Base-by-base conservation (phyloP, 1,140 invertebrate species). In the Trachymyrmex septentrionalis region DNA sequence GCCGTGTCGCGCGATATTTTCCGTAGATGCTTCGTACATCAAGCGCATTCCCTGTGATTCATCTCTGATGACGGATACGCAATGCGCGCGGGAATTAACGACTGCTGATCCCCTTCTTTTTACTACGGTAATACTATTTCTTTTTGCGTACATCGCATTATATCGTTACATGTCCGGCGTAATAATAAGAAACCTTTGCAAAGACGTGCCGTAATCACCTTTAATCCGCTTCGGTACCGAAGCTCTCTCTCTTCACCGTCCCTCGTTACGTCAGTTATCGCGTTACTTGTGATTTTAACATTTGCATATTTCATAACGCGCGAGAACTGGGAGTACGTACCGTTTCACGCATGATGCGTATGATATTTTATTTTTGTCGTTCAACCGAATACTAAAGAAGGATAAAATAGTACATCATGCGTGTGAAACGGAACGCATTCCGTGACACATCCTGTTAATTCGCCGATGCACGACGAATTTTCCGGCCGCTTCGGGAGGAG, bases 251-350 rank as follows among this genome's bases (percentile, higher is more conserved):
- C 24, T 4, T 55, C n/a, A 10, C 21, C 24, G 4, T 19, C 16
- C 24, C 10, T 30, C 24, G 24, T 78, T 78, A 78, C 73, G 53
- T 76, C 71, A 73, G 50, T 30, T 21, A 55, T 73, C 71, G 48
- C 71, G 4, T 73, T 55, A 57, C n/a, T 63, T 34, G 75, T 38
- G 24, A 12, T 77, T 77, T 21, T 27, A 19, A 19, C 30, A 64
- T 64, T 78, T 55, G 14, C 63, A 69, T 69, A 80, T 69, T 69
- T 81, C 7, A 2, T 34, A 30, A 27, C 19, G 77, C n/a, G 75
- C 24, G 34, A 27, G 10, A 14, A 14, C 2, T n/a, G 16, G 38
- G 38, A 10, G 38, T 44, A 44, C 9, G 38, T 44, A 12, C 9
- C 9, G 9, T 44, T 44, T 44, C 38, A 44, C 9, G 38, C 38